Evolutionary conservation across 2,113 vertebrate species (phyloP).

Genomic region (Engraulis encrasicolus): DNA sequence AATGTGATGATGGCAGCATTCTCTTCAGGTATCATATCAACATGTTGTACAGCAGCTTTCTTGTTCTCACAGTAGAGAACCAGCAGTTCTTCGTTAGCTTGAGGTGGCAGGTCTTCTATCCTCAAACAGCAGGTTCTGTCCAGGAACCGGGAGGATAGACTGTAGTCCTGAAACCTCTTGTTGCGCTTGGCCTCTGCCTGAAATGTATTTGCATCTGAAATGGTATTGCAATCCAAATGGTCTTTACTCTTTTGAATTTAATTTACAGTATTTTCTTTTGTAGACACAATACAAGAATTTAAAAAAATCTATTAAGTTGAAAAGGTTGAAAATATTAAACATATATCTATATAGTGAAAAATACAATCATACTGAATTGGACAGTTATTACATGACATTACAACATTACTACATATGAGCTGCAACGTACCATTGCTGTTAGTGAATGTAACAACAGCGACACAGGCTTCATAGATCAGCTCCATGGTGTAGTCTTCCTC

Average conservation of each 20-base stretch:
- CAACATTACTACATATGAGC: too few relatives aligned
- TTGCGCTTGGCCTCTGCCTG: slow-evolving; percentile 54
- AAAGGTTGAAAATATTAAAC: too few relatives aligned
- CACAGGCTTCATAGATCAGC: slow-evolving; percentile 72
- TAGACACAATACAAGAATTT: too few relatives aligned
- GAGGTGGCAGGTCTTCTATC: slow-evolving; percentile 78
- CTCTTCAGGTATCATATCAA: slow-evolving; percentile 72
- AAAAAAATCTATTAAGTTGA: too few relatives aligned
- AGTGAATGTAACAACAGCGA: slow-evolving; percentile 77
- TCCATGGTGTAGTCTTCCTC: slow-evolving; percentile 76
- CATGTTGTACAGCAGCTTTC: slow-evolving; percentile 45
- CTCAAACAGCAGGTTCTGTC: slow-evolving; percentile 73
- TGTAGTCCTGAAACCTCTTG: slow-evolving; percentile 54
- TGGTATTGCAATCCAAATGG: not conserved
- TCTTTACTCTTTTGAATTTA: not conserved
- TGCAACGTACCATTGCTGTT: slow-evolving; percentile 70
- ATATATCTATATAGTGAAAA: too few relatives aligned
- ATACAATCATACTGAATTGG: not conserved
- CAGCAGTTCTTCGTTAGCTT: slow-evolving; percentile 64
- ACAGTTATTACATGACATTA: too few relatives aligned
- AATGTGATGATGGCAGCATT: slow-evolving; percentile 82
- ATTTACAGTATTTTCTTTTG: too few relatives aligned
- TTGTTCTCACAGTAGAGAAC: slow-evolving; percentile 83
- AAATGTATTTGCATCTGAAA: slow-evolving; percentile 73
- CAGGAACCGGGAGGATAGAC: slow-evolving; percentile 70